Base-by-base conservation (phyloP, 1,140 invertebrate genomes). In the Procambarus virginalis region DNA sequence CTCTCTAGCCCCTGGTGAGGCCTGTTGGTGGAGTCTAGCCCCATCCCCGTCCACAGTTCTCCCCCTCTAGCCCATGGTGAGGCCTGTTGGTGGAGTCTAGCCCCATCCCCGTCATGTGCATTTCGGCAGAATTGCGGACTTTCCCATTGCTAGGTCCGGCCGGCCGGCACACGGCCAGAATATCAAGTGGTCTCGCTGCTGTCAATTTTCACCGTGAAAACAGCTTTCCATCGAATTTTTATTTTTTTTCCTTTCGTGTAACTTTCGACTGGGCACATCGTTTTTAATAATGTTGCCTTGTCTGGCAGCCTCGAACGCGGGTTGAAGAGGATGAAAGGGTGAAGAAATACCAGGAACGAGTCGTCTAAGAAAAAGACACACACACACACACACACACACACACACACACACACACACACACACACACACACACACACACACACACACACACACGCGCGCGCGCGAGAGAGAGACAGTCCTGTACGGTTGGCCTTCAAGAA, bases 51-150 rank as follows among this genome's bases (percentile, higher is more conserved):
- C 9, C 60, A 64, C 17, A 64, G 60, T 0, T 64, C 60, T n/a
- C 48, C 14, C 20, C 22, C 20, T 4, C 45, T 45, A 20, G 77
- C 10, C 34, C 14, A n/a, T 51, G 77, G 77, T 5, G 48, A 14
- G 8, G 46, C 5, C 20, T 79, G 77, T 51, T 79, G 22, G n/a
- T 17, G 51, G 51, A 55, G 58, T 84, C 73, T 84, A 45, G 70
- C 49, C 51, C 51, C 64, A 68, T 84, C 51, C 75, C 58, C 34
- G 46, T 77, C 85, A 79, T 86, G 85, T 77, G 85, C 85, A 86
- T 80, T 86, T 86, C 85, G 76, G 85, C 85, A 86, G 85, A 86
- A 86, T 86, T 86, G 85, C 85, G 85, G 85, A 86, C 85, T 86
- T 86, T 86, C 85, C 85, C 85, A 70, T 68, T 86, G 85, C 85